Percentiles rank a stretch among this genome's conserved stretches.
These are phyloP conservation scores for Lingula anatina DNA, from an alignment of 2,888 invertebrate species.

Conservation along the genomic window DNA sequence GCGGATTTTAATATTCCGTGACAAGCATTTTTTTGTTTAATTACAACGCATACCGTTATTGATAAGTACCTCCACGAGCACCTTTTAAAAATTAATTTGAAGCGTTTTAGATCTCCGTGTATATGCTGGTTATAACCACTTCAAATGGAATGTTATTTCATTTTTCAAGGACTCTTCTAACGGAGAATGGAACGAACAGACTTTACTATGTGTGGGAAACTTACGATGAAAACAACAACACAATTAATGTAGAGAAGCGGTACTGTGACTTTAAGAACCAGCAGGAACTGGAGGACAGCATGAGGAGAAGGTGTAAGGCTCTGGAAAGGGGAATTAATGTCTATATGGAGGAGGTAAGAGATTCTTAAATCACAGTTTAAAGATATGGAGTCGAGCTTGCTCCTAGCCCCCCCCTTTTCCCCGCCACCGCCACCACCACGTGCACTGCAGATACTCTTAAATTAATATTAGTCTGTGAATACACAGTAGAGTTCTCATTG, in stretches of 20 bases:
- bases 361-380: neutral
- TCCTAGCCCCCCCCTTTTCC: too few species aligned
- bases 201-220: conserved; percentile 4
- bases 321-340: neutral
- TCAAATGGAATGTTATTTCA: neutral
- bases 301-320: conserved; percentile 1
- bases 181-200: neutral
- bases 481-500: too few species aligned
- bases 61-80: too few species aligned
- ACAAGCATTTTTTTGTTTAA: too few species aligned
- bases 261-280: conserved; percentile 2
- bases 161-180: neutral
- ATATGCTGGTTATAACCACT: too few species aligned
- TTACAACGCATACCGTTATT: too few species aligned
- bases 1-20: too few species aligned
- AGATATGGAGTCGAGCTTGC: neutral
- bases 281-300: neutral
- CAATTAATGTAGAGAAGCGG: neutral
- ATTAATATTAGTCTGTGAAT: too few species aligned
- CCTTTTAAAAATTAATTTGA: too few species aligned
- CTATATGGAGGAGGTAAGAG: conserved; percentile 2
- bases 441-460: too few species aligned
- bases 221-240: neutral
- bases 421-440: too few species aligned
- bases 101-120: too few species aligned